Percentiles rank a stretch among this genome's conserved stretches.
Evolutionary conservation across 2,113 vertebrate species (phyloP).

Genomic region (Reinhardtius hippoglossoides): DNA sequence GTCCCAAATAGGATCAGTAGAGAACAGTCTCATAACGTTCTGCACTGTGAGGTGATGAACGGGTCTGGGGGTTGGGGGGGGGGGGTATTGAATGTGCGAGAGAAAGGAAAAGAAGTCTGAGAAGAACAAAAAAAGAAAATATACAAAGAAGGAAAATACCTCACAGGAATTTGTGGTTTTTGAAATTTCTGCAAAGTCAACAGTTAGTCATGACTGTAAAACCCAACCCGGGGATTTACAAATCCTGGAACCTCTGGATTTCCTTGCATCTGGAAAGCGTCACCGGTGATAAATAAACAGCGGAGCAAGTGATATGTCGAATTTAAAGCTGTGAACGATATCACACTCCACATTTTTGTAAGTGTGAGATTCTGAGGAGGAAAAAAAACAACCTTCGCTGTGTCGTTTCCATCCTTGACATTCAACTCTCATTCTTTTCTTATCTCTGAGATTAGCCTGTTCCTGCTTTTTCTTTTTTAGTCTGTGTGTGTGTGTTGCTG

Average conservation of each 20-base stretch:
- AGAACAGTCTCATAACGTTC: not conserved
- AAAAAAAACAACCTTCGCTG: not conserved
- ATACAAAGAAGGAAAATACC: constrained; percentile 17
- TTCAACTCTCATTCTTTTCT: constrained; percentile 29
- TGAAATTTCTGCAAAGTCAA: constrained; percentile 42
- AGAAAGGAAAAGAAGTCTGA: constrained; percentile 2
- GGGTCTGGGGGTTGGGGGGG: not conserved
- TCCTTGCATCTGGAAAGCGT: constrained; percentile 37
- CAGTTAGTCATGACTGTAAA: constrained; percentile 23
- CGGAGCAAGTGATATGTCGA: not conserved
- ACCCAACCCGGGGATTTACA: constrained; percentile 35
- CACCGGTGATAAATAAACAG: constrained; percentile 26
- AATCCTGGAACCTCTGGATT: constrained; percentile 14
- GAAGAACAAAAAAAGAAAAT: constrained; percentile 13
- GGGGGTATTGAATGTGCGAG: not conserved
- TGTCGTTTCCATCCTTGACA: constrained; percentile 17
- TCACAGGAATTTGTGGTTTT: constrained; percentile 53
- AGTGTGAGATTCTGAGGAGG: constrained; percentile 4
- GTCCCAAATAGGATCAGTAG: not conserved
- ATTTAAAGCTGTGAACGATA: constrained; percentile 26
- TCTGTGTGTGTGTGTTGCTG: too few relatives aligned
- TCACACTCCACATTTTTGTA: not conserved
- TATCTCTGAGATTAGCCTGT: constrained; percentile 37
- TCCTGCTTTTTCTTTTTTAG: constrained; percentile 10
- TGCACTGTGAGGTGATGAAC: not conserved